phyloP scores from a whole-genome alignment of 1,140 invertebrate genomes.

The Nephotettix cincticeps region DNA sequence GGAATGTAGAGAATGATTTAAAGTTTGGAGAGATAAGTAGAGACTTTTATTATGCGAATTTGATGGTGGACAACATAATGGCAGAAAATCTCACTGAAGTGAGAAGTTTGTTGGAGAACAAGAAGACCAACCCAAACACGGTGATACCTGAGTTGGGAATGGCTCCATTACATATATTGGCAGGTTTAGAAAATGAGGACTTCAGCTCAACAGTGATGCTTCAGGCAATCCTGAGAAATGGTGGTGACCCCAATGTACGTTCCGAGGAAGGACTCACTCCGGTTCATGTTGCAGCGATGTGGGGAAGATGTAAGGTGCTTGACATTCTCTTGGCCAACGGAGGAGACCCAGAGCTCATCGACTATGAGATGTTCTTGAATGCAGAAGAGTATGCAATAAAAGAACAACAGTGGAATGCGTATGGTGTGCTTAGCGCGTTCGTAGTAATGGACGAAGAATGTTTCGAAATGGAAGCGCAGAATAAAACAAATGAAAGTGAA shows the following conservation, averaged over 20 bases:
- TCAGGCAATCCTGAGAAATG: background rate
- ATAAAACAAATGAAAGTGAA: too few relatives aligned
- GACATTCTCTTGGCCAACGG: constrained; percentile 71
- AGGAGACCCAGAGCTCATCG: constrained; percentile 64
- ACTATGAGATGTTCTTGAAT: constrained; percentile 60
- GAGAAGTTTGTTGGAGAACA: background rate
- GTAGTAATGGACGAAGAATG: background rate
- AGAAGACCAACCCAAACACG: background rate
- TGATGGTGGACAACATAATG: background rate
- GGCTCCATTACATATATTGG: background rate
- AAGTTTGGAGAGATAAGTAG: background rate
- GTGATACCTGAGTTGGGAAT: background rate
- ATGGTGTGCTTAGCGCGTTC: background rate
- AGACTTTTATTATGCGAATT: background rate
- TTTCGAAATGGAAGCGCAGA: too few relatives aligned
- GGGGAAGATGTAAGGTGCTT: constrained; percentile 68
- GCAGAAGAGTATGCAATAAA: constrained; percentile 71
- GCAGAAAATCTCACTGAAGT: background rate
- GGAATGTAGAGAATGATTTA: too few relatives aligned
- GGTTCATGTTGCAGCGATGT: constrained; percentile 79
- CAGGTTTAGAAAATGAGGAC: background rate
- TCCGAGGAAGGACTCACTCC: constrained; percentile 76
- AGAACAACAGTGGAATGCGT: constrained; percentile 61
- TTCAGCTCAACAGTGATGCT: background rate
- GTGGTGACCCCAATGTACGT: background rate